Evolutionary conservation across 2,888 invertebrate species (phyloP).

Genomic region (Thalpophila matura): DNA sequence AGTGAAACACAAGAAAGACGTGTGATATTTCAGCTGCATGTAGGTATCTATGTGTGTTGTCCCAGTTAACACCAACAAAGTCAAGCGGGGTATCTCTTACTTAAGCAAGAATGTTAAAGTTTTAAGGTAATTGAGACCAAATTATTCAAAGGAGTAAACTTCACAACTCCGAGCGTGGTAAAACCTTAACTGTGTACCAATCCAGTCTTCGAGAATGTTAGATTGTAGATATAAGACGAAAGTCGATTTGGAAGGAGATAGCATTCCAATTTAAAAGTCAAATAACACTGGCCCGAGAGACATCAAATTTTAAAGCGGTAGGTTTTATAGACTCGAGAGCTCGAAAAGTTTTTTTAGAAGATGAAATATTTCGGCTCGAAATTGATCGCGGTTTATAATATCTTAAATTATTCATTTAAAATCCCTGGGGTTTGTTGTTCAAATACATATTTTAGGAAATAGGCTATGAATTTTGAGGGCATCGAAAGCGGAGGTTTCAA

Average conservation of each 20-base stretch:
- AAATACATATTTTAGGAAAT: constrained; percentile 44
- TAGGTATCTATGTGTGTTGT: no score
- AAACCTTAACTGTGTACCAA: constrained; percentile 38
- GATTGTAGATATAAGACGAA: constrained; percentile 47
- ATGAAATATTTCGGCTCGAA: constrained; percentile 35
- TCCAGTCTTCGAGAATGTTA: constrained; percentile 23
- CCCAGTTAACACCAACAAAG: no score
- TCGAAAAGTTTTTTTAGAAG: constrained; percentile 15
- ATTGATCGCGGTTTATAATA: constrained; percentile 24
- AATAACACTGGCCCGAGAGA: constrained; percentile 62
- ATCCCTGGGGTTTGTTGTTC: constrained; percentile 28
- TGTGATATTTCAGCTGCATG: not conserved
- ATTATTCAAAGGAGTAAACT: constrained; percentile 39
- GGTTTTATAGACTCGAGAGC: constrained; percentile 28
- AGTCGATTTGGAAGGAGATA: constrained; percentile 66
- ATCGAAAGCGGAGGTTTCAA: not conserved
- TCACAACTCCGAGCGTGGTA: constrained; percentile 18
- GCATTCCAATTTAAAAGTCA: constrained; percentile 75
- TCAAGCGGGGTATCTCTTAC: constrained; percentile 8
- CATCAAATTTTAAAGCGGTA: constrained; percentile 49
- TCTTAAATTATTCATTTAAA: constrained; percentile 35
- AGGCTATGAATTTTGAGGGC: not conserved
- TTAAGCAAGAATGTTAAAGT: constrained; percentile 33
- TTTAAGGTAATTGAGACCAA: constrained; percentile 33
- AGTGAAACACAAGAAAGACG: not conserved